These are phyloP conservation scores for Nannospalax galili DNA, from an alignment of 2,113 vertebrate species.

Conservation along the genomic window DNA sequence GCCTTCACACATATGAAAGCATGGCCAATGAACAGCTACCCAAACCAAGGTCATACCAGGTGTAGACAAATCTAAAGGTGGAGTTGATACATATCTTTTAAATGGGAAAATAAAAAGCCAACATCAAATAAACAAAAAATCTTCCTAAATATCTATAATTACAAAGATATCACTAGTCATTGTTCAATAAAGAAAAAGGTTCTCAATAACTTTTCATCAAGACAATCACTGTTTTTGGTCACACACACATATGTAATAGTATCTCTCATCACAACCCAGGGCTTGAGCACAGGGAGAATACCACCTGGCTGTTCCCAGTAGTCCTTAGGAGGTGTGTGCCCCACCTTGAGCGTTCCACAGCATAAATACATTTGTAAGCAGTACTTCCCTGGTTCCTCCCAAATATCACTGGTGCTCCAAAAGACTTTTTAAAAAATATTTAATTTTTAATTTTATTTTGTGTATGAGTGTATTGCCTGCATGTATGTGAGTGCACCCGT, in stretches of 20 bases:
- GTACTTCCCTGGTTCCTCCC: not conserved
- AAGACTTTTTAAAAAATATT: conserved; percentile 63
- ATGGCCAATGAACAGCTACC: not conserved
- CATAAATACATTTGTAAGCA: not conserved
- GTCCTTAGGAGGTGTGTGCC: not conserved
- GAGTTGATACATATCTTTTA: not conserved
- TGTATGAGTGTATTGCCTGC: too few relatives aligned
- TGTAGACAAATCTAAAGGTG: not conserved
- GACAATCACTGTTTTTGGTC: not conserved
- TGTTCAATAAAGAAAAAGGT: not conserved
- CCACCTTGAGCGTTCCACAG: not conserved
- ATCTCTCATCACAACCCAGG: not conserved
- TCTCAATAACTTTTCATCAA: not conserved
- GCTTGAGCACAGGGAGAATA: not conserved
- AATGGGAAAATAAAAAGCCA: not conserved
- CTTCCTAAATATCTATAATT: conserved; percentile 26
- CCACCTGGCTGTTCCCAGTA: not conserved
- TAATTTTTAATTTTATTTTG: too few relatives aligned
- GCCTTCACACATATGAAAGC: conserved; percentile 40
- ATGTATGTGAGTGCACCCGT: too few relatives aligned
- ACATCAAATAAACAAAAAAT: not conserved
- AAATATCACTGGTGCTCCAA: conserved; percentile 14
- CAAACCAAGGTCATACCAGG: not conserved
- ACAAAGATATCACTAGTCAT: not conserved
- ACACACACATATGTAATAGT: not conserved